Evolutionary conservation across 2,888 invertebrate genomes (phyloP).

Genomic region (Ethmia dodecea): DNA sequence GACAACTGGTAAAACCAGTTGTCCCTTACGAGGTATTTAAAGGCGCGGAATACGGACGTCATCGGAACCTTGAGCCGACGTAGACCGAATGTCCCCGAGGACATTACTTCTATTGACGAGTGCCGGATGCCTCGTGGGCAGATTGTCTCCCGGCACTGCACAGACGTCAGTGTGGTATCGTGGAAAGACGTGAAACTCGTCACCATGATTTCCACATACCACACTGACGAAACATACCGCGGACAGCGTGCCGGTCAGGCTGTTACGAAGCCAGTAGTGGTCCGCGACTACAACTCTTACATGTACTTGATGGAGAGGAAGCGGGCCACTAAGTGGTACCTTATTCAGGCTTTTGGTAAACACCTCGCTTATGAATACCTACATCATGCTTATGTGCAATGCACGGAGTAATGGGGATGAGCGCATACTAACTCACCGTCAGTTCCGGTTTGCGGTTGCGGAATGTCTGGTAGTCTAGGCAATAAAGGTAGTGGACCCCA

Average conservation of each 20-base stretch:
- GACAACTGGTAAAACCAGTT: constrained; percentile 6
- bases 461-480: too few species aligned
- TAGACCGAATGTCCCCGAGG: constrained; percentile 1
- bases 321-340: neutral
- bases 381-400: too few species aligned
- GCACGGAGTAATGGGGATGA: too few species aligned
- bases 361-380: too few species aligned
- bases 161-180: constrained; percentile 6
- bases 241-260: constrained; percentile 2
- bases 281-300: constrained; percentile 10
- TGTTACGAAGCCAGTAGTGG: constrained; percentile 5
- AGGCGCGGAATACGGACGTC: constrained; percentile 10
- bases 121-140: too few species aligned
- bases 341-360: too few species aligned
- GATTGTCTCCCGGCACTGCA: constrained; percentile 8
- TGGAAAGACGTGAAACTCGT: constrained; percentile 13
- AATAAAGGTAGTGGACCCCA: too few species aligned
- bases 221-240: constrained; percentile 10
- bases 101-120: constrained; percentile 5
- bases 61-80: constrained; percentile 16
- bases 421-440: too few species aligned
- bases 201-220: constrained; percentile 11
- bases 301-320: constrained; percentile 7
- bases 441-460: too few species aligned
- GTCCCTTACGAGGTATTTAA: constrained; percentile 13